phyloP scores from a whole-genome alignment of 2,888 invertebrate genomes.

The Patella caerulea region DNA sequence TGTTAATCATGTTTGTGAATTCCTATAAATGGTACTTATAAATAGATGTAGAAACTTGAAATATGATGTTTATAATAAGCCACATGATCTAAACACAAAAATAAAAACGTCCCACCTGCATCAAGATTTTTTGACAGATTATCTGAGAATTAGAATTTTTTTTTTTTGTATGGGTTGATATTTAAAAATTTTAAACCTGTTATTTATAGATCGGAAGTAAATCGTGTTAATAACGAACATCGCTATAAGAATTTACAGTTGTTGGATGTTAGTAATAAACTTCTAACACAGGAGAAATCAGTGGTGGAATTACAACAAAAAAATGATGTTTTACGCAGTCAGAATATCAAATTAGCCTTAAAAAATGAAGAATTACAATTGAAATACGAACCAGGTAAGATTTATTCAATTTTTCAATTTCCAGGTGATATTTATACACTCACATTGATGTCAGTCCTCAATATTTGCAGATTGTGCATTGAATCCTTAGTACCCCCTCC shows the following conservation, averaged over 20 bases:
- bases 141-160: background rate
- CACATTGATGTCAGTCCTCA: too few relatives aligned
- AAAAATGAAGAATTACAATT: slow-evolving; percentile 49
- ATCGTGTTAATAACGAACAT: slow-evolving; percentile 29
- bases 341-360: slow-evolving; percentile 47
- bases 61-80: too few relatives aligned
- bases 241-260: slow-evolving; percentile 41
- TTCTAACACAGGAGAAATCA: slow-evolving; percentile 36
- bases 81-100: background rate
- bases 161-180: background rate
- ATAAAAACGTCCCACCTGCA: too few relatives aligned
- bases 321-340: slow-evolving; percentile 41
- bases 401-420: too few relatives aligned
- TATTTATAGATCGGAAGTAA: slow-evolving; percentile 25
- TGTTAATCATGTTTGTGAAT: too few relatives aligned
- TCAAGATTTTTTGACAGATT: too few relatives aligned
- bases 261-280: slow-evolving; percentile 43
- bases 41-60: too few relatives aligned
- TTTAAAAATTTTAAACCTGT: background rate
- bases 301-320: slow-evolving; percentile 44
- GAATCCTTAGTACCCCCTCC: too few relatives aligned
- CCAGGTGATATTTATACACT: too few relatives aligned
- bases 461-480: too few relatives aligned
- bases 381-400: slow-evolving; percentile 59
- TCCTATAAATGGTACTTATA: too few relatives aligned